A percentile compares a stretch with the other conserved stretches of the same genome.
phyloP scores from a whole-genome alignment of 2,888 invertebrate genomes.

The Sussaba pulchella region DNA sequence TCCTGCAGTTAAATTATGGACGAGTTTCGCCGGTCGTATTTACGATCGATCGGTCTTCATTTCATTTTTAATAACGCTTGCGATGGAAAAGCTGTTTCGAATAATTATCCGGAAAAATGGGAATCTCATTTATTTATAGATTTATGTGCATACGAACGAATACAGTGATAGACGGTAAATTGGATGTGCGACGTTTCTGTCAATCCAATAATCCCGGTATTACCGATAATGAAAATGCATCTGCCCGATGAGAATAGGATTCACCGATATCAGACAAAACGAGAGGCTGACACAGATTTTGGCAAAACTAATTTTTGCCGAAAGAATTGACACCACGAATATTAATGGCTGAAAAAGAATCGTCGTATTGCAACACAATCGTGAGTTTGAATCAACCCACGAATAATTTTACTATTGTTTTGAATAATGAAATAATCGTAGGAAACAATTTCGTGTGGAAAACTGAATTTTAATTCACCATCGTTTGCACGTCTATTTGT shows the following conservation, averaged over 20 bases:
- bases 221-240: constrained; percentile 1
- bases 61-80: background rate
- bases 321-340: too few relatives aligned
- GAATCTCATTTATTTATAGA: background rate
- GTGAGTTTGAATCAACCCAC: too few relatives aligned
- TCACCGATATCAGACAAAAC: background rate
- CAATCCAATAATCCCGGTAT: background rate
- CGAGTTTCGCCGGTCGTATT: background rate
- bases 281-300: background rate
- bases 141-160: background rate
- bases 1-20: background rate
- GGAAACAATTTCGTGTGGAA: too few relatives aligned
- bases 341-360: too few relatives aligned
- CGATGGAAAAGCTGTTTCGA: background rate
- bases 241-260: background rate
- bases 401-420: too few relatives aligned
- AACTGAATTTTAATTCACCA: too few relatives aligned
- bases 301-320: background rate
- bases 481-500: too few relatives aligned
- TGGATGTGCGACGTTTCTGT: background rate
- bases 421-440: too few relatives aligned
- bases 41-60: background rate
- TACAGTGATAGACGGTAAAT: background rate
- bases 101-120: background rate
- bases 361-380: too few relatives aligned